A percentile compares a stretch with the other conserved stretches of the same genome.
Conservation (phyloP, 2,113 vertebrate species). For the Chitala chitala region DNA sequence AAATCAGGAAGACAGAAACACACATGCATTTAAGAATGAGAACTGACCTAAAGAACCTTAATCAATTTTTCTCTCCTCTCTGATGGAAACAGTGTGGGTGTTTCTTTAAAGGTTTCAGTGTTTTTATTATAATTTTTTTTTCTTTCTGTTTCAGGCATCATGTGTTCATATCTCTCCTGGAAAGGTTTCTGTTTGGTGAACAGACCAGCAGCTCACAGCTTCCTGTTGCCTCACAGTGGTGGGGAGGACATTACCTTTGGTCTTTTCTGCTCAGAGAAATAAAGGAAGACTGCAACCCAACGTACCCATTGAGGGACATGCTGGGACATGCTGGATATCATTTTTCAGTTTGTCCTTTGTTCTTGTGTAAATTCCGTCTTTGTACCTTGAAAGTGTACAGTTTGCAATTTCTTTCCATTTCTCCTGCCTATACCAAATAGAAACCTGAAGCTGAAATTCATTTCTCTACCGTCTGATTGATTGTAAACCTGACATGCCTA, state of each 20-base stretch:
- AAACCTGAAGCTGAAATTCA: not conserved
- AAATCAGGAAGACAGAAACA: not conserved
- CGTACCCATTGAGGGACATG: not conserved
- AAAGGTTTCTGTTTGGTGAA: not conserved
- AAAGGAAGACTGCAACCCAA: not conserved
- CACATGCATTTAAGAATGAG: not conserved
- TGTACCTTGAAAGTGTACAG: not conserved
- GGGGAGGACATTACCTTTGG: slow-evolving; percentile 5
- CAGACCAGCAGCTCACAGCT: not conserved
- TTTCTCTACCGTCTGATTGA: no score
- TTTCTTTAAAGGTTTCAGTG: slow-evolving; percentile 7
- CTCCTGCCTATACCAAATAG: no score
- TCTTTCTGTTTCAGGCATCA: no score
- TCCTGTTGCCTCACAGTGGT: not conserved
- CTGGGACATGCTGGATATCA: no score
- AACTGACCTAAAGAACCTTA: not conserved
- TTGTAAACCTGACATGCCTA: not conserved
- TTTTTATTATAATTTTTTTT: no score
- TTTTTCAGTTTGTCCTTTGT: no score
- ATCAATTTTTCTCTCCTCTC: not conserved
- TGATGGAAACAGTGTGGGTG: not conserved
- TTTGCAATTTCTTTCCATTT: not conserved
- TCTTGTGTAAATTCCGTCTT: not conserved
- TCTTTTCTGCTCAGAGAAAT: not conserved
- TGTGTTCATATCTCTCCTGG: not conserved